Base-by-base conservation (phyloP, 2,888 invertebrate species). In the Cantharis lateralis region DNA sequence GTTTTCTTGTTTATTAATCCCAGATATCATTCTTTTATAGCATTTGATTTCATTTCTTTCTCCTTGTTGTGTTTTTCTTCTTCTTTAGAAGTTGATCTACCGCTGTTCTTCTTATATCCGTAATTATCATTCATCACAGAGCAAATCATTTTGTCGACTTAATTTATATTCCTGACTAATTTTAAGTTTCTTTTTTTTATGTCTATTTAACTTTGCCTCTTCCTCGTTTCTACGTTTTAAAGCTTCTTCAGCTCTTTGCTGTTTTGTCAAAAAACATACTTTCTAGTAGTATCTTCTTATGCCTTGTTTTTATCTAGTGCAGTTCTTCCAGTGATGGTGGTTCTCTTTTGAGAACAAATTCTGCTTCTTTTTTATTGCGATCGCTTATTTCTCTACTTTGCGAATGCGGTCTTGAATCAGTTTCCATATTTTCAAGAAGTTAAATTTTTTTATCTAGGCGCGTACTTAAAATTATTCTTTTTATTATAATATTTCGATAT, bases 251-350 rank as follows among this genome's bases (percentile, higher is more conserved):
- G 94, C 96, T 83, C 99, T 91, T 87, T 99, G 97, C 87, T 98
- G 98, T 90, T 98, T 99, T 0, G 97, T 96, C 48, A 99, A 89
- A 87, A 99, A 28, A 98, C 97, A 0, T 99, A 99, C 90, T 98
- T 99, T 83, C 97, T 96, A 71, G 96, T 92, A 1, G 96, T 97
- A 84, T 95, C 96, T 87, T 98, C 98, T 86, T 98, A 98, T 0
- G 96, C 96, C 86, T 99, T 98, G 86, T 98, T 98, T 88, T 98
- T 98, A 0, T 96, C 95, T 68, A 99, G 89, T n/a, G n/a, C 62
- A 99, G 88, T 87, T 99, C 98, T 87, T 99, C 99, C 74, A 99
- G 89, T 4, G 99, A 99, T 15, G 99, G 89, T 0, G 99, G 99
- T 86, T 98, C 98, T 71, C 91, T 92, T 83, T 93, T 93, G 0